phyloP scores from a whole-genome alignment of 2,888 invertebrate genomes.

The Galeopsomyia nigrocyanea region DNA sequence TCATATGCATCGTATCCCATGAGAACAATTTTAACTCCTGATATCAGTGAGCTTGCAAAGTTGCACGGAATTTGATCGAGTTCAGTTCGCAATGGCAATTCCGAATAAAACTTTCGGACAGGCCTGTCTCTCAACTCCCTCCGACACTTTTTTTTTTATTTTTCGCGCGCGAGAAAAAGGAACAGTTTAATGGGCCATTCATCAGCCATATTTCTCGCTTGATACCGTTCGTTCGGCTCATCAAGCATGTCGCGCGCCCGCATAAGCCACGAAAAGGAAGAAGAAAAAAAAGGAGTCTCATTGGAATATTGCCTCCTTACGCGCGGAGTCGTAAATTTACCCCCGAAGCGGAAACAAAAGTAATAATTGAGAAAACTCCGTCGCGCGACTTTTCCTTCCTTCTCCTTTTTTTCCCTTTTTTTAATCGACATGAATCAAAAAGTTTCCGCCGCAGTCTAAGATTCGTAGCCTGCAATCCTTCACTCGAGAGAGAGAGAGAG shows the following conservation, averaged over 20 bases:
- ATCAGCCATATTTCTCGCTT: conserved; percentile 9
- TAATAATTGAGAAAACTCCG: conserved; percentile 43
- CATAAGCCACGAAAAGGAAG: conserved; percentile 12
- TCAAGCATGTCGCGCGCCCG: conserved; percentile 1
- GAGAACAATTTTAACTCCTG: too few species aligned
- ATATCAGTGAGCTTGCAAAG: not conserved
- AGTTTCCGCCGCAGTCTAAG: conserved; percentile 22
- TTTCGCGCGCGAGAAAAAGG: too few species aligned
- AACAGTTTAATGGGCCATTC: conserved; percentile 25
- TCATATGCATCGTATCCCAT: too few species aligned
- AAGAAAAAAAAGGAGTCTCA: conserved; percentile 7
- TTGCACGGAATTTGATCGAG: too few species aligned
- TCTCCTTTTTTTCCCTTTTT: not conserved
- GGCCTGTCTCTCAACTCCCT: too few species aligned
- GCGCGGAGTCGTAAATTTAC: conserved; percentile 32
- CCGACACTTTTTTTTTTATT: too few species aligned
- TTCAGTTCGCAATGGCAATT: too few species aligned
- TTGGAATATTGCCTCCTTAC: conserved; percentile 27
- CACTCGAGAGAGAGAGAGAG: conserved; percentile 14
- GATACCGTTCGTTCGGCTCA: conserved; percentile 3
- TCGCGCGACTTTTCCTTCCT: not conserved
- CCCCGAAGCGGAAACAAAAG: conserved; percentile 40
- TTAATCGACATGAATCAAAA: conserved; percentile 45
- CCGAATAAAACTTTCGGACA: too few species aligned
- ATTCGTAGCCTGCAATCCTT: conserved; percentile 17